Evolutionary conservation across 1,140 invertebrate genomes (phyloP).

Genomic region (Archivesica marissinica): DNA sequence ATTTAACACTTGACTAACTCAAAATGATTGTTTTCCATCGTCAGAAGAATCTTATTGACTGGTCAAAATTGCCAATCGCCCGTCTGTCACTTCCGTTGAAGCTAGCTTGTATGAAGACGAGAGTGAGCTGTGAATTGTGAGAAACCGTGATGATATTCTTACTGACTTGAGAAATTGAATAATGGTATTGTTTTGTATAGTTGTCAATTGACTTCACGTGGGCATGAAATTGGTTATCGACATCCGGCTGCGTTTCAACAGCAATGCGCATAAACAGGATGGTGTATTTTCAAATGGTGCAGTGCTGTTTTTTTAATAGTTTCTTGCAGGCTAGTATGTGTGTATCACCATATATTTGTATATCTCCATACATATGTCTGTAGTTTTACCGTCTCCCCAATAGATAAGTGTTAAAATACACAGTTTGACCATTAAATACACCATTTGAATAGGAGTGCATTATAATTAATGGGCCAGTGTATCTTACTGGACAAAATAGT

Average conservation of each 20-base stretch:
- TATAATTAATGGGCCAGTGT: no score
- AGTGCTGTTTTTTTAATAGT: not conserved
- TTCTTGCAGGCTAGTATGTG: not conserved
- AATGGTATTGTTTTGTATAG: constrained; percentile 34
- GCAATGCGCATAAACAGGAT: not conserved
- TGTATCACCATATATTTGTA: not conserved
- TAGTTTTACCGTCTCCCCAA: no score
- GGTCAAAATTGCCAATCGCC: constrained; percentile 55
- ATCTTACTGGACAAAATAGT: no score
- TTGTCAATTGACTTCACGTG: constrained; percentile 48
- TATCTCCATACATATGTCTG: no score
- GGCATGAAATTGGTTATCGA: constrained; percentile 55
- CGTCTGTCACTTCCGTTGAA: constrained; percentile 26
- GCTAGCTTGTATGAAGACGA: not conserved
- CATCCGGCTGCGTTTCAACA: constrained; percentile 25
- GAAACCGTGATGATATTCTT: constrained; percentile 31
- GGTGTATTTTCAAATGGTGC: not conserved
- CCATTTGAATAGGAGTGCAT: no score
- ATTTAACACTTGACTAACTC: constrained; percentile 55
- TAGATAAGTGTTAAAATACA: no score
- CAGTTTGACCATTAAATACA: no score
- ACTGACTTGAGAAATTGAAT: constrained; percentile 62
- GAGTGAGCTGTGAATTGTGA: not conserved
- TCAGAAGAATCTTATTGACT: constrained; percentile 52
- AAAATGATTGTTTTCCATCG: constrained; percentile 60